Percentiles rank a stretch among this genome's conserved stretches.
Conservation (phyloP, 2,797 vertebrate genomes). For the Xyrichtys novacula region DNA sequence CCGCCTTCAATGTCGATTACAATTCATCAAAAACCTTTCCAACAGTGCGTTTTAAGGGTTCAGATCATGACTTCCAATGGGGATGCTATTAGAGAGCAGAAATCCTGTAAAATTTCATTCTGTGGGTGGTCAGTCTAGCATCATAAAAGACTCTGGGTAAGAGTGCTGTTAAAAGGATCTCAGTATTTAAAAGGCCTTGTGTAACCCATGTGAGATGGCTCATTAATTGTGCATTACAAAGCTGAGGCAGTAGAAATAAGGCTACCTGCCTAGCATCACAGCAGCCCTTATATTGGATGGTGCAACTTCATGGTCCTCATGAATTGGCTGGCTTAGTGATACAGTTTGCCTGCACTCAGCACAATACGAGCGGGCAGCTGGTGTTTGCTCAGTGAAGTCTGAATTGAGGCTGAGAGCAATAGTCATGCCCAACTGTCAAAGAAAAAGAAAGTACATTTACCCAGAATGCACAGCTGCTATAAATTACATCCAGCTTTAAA, state of each 20-base stretch:
- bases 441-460: constrained; percentile 38
- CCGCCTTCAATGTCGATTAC: constrained; percentile 39
- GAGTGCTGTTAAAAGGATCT: constrained; percentile 45
- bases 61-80: constrained; percentile 49
- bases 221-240: constrained; percentile 77
- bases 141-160: constrained; percentile 55
- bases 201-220: constrained; percentile 59
- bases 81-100: constrained; percentile 50
- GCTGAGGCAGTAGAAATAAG: constrained; percentile 47
- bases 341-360: constrained; percentile 52
- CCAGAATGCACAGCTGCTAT: constrained; percentile 29
- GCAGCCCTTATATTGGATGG: constrained; percentile 59
- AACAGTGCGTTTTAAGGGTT: constrained; percentile 43
- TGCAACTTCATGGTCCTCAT: constrained; percentile 52
- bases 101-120: constrained; percentile 47
- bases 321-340: constrained; percentile 56
- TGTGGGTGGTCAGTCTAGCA: constrained; percentile 49
- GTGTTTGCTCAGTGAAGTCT: constrained; percentile 63
- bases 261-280: constrained; percentile 73
- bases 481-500: constrained; percentile 7
- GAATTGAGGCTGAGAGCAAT: constrained; percentile 60
- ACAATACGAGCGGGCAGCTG: constrained; percentile 62
- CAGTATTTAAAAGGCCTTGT: constrained; percentile 55
- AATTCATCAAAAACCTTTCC: constrained; percentile 57
- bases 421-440: constrained; percentile 22